Evolutionary conservation across 2,888 invertebrate genomes (phyloP), one percentile per base, ranked within the genome.

Genomic region (Eudasyphora cyanicolor): DNA sequence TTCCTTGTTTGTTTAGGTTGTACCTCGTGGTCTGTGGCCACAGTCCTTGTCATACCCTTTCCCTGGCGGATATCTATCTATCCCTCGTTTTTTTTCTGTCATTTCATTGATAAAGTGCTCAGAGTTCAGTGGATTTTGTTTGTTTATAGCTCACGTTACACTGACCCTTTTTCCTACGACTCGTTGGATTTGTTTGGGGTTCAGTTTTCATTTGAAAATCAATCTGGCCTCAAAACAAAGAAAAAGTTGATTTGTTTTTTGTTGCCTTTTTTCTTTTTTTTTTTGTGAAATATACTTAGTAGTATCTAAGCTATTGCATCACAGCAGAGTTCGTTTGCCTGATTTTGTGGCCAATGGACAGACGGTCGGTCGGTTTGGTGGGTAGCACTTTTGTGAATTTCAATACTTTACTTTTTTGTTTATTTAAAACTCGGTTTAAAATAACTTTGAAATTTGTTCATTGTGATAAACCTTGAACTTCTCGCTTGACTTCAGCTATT

Each of bases 391-490:
- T 45, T 10, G 2, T 19, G 6, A 21, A 21, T 21, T 19, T 2
- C 27, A 7, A 14, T 45, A 45, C 12, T 38, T 10, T 38, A 45
- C 45, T 45, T 45, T 57, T 42, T 62, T 60, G 49, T 29, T 60
- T 75, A 21, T 42, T 78, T 78, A 32, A 54, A 51, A 71, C 51
- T 74, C 70, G 10, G 49, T 62, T 57, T 24, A 54, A 64, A 78
- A 70, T 70, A 54, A 49, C 79, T 75, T 54, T 78, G 71, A 76
- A 75, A 82, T 82, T 82, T 79, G 71, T 82, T 79, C 12, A 38
- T 24, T n/a, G 27, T 64, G 70, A 82, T 79, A 82, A 82, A 71
- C 82, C 75, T 71, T 79, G 82, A 82, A 79, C 82, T 79, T 71
- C 21, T 45, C 24, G 38, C 64, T 64, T 67, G 38, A 38, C 17